Evolutionary conservation across 2,797 vertebrate genomes (phyloP).

Genomic region (Anguilla marmorata): DNA sequence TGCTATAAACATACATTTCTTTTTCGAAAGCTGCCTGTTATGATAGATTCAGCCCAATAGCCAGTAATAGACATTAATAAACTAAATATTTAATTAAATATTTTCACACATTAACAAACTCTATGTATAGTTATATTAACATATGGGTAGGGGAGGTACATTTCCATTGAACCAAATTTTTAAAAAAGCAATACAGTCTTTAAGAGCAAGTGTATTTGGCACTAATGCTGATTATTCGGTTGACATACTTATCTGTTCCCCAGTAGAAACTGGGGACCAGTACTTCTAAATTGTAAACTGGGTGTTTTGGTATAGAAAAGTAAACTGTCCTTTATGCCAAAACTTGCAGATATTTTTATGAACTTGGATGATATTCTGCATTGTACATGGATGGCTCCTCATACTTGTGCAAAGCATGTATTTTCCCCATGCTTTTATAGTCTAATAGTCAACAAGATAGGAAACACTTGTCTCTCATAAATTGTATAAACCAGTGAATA

Average conservation of each 20-base stretch:
- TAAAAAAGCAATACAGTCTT: conserved; percentile 28
- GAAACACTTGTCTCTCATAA: conserved; percentile 59
- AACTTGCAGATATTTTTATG: conserved; percentile 29
- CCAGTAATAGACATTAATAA: conserved; percentile 30
- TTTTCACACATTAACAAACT: conserved; percentile 21
- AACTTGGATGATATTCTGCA: conserved; percentile 16
- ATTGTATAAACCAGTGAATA: conserved; percentile 57
- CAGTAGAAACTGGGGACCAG: conserved; percentile 15
- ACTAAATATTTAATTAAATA: conserved; percentile 17
- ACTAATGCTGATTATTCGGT: conserved; percentile 35
- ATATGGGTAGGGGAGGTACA: conserved; percentile 20
- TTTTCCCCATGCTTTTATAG: conserved; percentile 26
- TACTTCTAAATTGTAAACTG: conserved; percentile 20
- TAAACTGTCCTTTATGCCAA: conserved; percentile 26
- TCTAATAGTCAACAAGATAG: conserved; percentile 31
- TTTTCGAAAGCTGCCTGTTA: conserved; percentile 35
- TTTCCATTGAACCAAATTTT: conserved; percentile 22
- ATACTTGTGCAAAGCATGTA: conserved; percentile 28
- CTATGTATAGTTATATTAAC: conserved; percentile 12
- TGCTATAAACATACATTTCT: conserved; percentile 30
- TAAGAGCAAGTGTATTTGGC: conserved; percentile 35
- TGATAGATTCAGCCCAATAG: conserved; percentile 22
- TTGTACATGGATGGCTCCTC: conserved; percentile 5
- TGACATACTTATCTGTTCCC: conserved; percentile 9
- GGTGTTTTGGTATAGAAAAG: conserved; percentile 33